Percentiles rank a stretch among this genome's conserved stretches.
Evolutionary conservation across 2,113 vertebrate species (phyloP).

Genomic region (Fregata magnificens): DNA sequence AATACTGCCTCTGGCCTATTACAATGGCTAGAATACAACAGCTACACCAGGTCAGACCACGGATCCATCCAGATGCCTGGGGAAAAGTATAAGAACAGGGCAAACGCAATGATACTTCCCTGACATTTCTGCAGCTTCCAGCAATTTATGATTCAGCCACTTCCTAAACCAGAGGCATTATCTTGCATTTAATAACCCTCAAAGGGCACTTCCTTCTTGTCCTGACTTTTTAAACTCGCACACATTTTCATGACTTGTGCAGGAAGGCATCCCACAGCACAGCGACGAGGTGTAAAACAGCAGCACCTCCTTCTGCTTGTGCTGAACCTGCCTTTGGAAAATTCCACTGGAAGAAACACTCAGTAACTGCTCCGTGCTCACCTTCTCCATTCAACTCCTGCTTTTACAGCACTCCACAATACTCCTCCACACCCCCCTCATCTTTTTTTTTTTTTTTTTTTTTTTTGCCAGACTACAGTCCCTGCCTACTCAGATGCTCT

Average conservation of each 20-base stretch:
- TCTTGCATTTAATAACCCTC: not conserved
- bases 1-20: not conserved
- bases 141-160: not conserved
- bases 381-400: not conserved
- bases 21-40: not conserved
- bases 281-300: fast-evolving
- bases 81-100: not conserved
- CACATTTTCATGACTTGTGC: not conserved
- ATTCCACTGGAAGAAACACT: not conserved
- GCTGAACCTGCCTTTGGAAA: not conserved
- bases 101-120: not conserved
- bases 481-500: not conserved
- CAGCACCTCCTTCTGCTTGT: not conserved
- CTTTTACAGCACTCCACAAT: not conserved
- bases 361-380: not conserved
- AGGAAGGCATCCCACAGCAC: not conserved
- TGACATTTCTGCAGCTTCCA: not conserved
- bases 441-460: not conserved
- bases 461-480: not conserved
- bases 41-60: not conserved
- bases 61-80: not conserved
- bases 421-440: not conserved
- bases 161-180: not conserved
- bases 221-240: not conserved
- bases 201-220: not conserved